Evolutionary conservation across 1,140 invertebrate species (phyloP).

Genomic region (Drosophila nigromelanica): DNA sequence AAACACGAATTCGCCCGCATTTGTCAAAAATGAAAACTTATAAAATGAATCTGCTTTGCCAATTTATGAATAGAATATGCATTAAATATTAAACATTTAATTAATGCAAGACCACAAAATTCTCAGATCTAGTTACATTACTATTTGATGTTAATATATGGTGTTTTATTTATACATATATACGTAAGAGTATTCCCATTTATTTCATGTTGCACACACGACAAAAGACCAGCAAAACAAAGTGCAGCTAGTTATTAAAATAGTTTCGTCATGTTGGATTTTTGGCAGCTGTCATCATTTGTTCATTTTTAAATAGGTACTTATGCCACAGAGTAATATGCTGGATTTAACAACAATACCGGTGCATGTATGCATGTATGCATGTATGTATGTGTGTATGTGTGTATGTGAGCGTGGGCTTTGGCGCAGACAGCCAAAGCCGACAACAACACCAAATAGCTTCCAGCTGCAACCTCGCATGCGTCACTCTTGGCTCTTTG

Average conservation of each 20-base stretch:
- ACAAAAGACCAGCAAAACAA: too few relatives aligned
- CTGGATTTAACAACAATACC: not conserved
- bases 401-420: constrained; percentile 20
- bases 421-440: constrained; percentile 25
- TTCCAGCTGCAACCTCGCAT: constrained; percentile 50
- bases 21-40: not conserved
- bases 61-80: not conserved
- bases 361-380: not conserved
- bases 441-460: constrained; percentile 19
- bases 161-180: too few relatives aligned
- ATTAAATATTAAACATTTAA: too few relatives aligned
- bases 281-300: constrained; percentile 7
- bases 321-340: constrained; percentile 2
- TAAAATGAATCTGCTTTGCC: not conserved
- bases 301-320: constrained; percentile 4
- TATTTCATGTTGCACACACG: too few relatives aligned
- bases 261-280: constrained; percentile 4
- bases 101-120: too few relatives aligned
- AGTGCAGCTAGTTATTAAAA: constrained; percentile 35
- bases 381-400: too few relatives aligned
- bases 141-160: not conserved
- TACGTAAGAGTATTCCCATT: too few relatives aligned
- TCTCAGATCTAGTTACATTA: too few relatives aligned
- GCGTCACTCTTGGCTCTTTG: constrained; percentile 72
- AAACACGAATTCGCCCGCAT: not conserved